Base-by-base conservation (phyloP, 1,140 invertebrate genomes). In the Papilio glaucus region DNA sequence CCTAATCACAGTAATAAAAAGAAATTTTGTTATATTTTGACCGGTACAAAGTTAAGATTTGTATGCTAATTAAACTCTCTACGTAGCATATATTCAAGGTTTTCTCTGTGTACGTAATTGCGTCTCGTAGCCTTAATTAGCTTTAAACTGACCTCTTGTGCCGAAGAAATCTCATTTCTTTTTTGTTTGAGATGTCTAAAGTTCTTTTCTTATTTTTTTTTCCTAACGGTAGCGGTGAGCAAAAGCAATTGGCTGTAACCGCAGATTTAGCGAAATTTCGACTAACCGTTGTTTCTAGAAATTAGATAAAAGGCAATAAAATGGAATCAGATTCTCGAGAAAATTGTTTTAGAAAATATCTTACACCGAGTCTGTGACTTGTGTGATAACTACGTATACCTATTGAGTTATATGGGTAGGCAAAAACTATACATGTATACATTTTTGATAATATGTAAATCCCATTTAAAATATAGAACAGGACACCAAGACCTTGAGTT, bases 241-340 rank as follows among this genome's bases (percentile, higher is more conserved):
- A 57, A 10, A 57, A 57, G 49, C 21, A 57, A 57, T 57, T 57
- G 49, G 49, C 45, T 53, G 21, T 57, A 57, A 57, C 49, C 49
- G 49, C 49, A 57, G 49, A 57, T 57, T 57, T 57, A 57, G 49
- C 49, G 49, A 57, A 57, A 57, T 57, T 57, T 57, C 49, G 21
- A 57, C 18, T 57, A 57, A 57, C 49, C 21, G 49, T 57, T 57
- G 49, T 57, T 57, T 57, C 21, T 24, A 57, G 49, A 57, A 57
- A 57, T 57, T 18, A 24, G 49, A 57, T 12, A 45, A 45, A 53
- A 57, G 24, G 49, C 49, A 57, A 53, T 53, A 53, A 57, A 57
- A 57, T 21, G 21, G 24, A 57, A 57, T 57, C 24, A 57, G 49
- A 21, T 57, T 57, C 49, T 57, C 10, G 21, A 57, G 21, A 57